phyloP scores from a whole-genome alignment of 1,140 invertebrate species.

The Acromyrmex charruanus region DNA sequence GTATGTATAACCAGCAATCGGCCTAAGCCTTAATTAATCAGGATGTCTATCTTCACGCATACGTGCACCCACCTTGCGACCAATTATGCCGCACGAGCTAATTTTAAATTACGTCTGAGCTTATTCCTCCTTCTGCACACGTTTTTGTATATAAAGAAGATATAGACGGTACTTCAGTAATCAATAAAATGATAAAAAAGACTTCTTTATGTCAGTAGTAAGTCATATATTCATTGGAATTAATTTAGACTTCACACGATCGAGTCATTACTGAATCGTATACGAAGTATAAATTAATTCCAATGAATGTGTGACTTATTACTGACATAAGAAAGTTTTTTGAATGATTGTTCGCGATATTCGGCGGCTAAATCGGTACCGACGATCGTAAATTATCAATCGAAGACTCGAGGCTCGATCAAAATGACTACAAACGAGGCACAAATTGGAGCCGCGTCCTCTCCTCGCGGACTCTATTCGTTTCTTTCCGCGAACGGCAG shows the following conservation, averaged over 20 bases:
- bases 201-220: background rate
- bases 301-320: too few species aligned
- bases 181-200: background rate
- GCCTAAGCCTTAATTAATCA: conserved; percentile 80
- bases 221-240: background rate
- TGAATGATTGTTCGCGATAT: background rate
- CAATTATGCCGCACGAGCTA: conserved; percentile 77
- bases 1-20: conserved; percentile 68
- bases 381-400: background rate
- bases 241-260: background rate
- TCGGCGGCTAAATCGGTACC: background rate
- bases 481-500: conserved; percentile 34
- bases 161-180: background rate
- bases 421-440: conserved; percentile 73
- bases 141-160: background rate
- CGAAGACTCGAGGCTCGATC: background rate
- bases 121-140: conserved; percentile 40
- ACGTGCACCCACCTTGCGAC: conserved; percentile 82
- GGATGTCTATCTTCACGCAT: conserved; percentile 81
- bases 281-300: too few species aligned
- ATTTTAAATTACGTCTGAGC: conserved; percentile 61
- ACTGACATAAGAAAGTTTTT: too few species aligned
- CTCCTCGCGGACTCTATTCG: conserved; percentile 29
- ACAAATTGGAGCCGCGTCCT: conserved; percentile 77
- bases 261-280: too few species aligned